Conservation (phyloP, 2,888 invertebrate genomes). For the Polyommatus iphigenia region DNA sequence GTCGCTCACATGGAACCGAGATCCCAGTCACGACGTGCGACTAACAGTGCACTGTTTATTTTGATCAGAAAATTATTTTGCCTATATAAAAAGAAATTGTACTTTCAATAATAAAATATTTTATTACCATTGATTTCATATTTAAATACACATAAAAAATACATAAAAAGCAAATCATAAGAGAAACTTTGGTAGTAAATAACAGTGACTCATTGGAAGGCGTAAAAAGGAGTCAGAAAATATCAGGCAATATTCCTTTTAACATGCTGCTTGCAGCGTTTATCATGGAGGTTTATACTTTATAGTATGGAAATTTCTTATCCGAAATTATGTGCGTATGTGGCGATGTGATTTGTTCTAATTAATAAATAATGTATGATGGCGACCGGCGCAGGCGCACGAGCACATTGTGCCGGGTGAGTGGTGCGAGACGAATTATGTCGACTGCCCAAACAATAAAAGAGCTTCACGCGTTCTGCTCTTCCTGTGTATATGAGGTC, state of each 20-base stretch:
- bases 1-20: slow-evolving; percentile 32
- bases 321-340: background rate
- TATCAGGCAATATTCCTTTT: background rate
- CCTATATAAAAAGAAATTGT: background rate
- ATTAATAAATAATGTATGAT: slow-evolving; percentile 33
- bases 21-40: slow-evolving; percentile 28
- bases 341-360: slow-evolving; percentile 16
- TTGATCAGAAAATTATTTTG: slow-evolving; percentile 17
- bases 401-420: slow-evolving; percentile 56
- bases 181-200: background rate
- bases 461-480: slow-evolving; percentile 61
- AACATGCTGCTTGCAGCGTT: background rate
- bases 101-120: background rate
- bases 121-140: too few relatives aligned
- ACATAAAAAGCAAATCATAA: too few relatives aligned
- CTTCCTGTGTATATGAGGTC: slow-evolving; percentile 64
- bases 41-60: slow-evolving; percentile 14
- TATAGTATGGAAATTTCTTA: too few relatives aligned
- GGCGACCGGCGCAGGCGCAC: slow-evolving; percentile 9
- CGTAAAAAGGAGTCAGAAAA: background rate
- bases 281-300: background rate
- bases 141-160: too few relatives aligned
- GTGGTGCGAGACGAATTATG: slow-evolving; percentile 58
- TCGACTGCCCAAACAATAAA: slow-evolving; percentile 54
- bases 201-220: background rate